Base-by-base conservation (phyloP, 2,113 vertebrate genomes). In the Cyprinodon variegatus region DNA sequence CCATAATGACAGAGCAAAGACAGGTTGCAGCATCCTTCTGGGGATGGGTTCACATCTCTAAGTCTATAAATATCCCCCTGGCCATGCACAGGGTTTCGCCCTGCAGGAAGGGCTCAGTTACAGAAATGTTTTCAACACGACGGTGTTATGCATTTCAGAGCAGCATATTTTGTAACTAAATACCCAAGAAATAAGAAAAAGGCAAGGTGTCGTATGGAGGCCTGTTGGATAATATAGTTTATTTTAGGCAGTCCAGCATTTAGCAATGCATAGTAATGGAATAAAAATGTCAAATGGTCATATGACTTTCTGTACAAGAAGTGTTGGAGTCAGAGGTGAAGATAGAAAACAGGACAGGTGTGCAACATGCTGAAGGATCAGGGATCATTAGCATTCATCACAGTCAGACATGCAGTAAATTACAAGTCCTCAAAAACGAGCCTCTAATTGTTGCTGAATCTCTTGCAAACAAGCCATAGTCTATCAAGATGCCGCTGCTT, bases 61-160 rank as follows among this genome's bases (percentile, higher is more conserved):
- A 68, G 70, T 81, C 88, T 89, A 89, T 84, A 88, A 91, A 91
- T 88, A 91, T 57, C 67, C 61, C 79, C 48, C 40, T 36, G 78
- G 68, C 29, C 62, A 61, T 75, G 37, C 57, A 66, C 67, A 68
- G 50, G 64, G 61, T 74, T 57, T 57, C 17, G 43, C 69, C 62
- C 41, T 70, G 40, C 60, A 61, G 70, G 68, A 78, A 74, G 74
- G 62, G 79, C 68, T 89, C 50, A 60, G 67, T 83, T 84, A 72
- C 79, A 85, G 46, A 10, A 38, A 12, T 39, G 53, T 70, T 57
- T 86, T 76, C 63, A 60, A 75, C 67, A 72, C 5, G 53, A 76
- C 7, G 15, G 48, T 13, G 68, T 74, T 68, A 62, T 13, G 17
- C 61, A 75, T 60, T 39, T 75, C 41, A 43, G 66, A 65, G 45